phyloP scores from a whole-genome alignment of 2,797 vertebrate species.

The Acestrorhynchus altus region DNA sequence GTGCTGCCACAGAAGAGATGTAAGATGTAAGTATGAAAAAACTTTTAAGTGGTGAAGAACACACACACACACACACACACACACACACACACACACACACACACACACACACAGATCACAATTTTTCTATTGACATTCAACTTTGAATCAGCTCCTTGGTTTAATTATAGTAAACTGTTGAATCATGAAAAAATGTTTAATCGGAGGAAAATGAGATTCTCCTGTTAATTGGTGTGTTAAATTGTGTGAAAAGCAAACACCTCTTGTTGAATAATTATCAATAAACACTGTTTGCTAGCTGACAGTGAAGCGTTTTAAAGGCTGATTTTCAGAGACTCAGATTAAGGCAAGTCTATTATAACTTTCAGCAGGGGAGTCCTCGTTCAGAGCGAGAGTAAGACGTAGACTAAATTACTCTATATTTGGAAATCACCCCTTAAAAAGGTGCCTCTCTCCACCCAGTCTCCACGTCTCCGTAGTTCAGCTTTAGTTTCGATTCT shows the following conservation, averaged over 20 bases:
- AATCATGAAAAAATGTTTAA: background rate
- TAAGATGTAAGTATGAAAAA: too few species aligned
- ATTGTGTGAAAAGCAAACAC: constrained; percentile 29
- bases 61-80: too few species aligned
- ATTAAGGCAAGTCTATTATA: background rate
- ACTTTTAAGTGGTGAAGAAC: too few species aligned
- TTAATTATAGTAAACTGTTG: background rate
- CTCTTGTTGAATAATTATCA: constrained; percentile 29
- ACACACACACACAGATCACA: background rate
- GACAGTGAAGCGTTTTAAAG: constrained; percentile 20
- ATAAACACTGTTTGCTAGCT: constrained; percentile 34
- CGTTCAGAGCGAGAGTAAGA: constrained; percentile 38
- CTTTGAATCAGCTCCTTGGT: background rate
- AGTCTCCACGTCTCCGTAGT: background rate
- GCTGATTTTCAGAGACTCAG: background rate
- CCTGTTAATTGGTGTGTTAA: background rate
- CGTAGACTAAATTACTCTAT: background rate
- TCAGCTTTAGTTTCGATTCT: background rate
- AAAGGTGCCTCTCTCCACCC: background rate
- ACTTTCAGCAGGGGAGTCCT: constrained; percentile 13
- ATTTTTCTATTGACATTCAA: background rate
- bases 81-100: too few species aligned
- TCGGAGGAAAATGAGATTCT: constrained; percentile 11
- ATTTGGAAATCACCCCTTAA: background rate
- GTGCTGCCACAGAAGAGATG: too few species aligned